Evolutionary conservation across 2,113 vertebrate species (phyloP).

Genomic region (human): GRCh38 chr13:78131001-78131500

Average conservation of each 20-base stretch:
- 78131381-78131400: not conserved
- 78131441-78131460: not conserved
- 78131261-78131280: not conserved
- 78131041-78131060: not conserved
- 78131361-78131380: not conserved
- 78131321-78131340: not conserved
- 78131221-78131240: not conserved
- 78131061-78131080: not conserved
- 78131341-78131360: not conserved
- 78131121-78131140: no score
- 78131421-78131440: not conserved
- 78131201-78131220: not conserved
- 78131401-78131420: not conserved
- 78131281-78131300: not conserved
- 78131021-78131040: not conserved
- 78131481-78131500: fast-evolving
- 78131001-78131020: not conserved
- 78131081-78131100: not conserved
- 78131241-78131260: not conserved
- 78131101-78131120: no score
- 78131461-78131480: not conserved
- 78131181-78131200: no score
- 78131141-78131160: no score
- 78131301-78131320: not conserved
- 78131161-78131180: no score